Evolutionary conservation across 2,888 invertebrate species (phyloP).

Genomic region (Amblyjoppa proteus): DNA sequence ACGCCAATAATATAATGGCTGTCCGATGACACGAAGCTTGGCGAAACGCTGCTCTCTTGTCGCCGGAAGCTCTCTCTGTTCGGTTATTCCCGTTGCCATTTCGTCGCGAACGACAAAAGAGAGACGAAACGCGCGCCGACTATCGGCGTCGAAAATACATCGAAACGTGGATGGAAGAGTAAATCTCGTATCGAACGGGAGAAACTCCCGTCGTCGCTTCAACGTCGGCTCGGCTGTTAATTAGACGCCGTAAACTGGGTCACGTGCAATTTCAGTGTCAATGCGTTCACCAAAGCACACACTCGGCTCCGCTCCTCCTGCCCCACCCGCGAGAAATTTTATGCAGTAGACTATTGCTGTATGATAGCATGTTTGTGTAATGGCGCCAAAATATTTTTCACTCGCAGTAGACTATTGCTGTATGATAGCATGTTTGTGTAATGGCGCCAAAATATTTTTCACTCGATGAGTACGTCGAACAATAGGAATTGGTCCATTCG

Average conservation of each 20-base stretch:
- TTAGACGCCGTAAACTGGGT: constrained; percentile 72
- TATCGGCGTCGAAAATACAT: constrained; percentile 18
- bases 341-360: not conserved
- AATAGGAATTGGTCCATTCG: not conserved
- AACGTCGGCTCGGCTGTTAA: constrained; percentile 66
- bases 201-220: not conserved
- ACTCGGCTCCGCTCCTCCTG: not conserved
- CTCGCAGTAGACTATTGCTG: not conserved
- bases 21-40: constrained; percentile 24
- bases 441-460: constrained; percentile 9
- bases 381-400: constrained; percentile 6
- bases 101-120: not conserved
- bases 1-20: constrained; percentile 44
- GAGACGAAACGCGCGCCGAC: not conserved
- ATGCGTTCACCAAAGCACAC: not conserved
- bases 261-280: constrained; percentile 48
- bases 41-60: constrained; percentile 6
- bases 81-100: not conserved
- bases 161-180: constrained; percentile 13
- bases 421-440: not conserved
- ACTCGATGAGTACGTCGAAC: constrained; percentile 21
- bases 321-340: not conserved
- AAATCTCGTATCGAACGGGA: constrained; percentile 1
- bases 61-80: not conserved
- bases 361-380: not conserved